A percentile compares a stretch with the other conserved stretches of the same genome.
Conservation (phyloP, 2,113 vertebrate genomes). For the Motacilla tschutschensis region DNA sequence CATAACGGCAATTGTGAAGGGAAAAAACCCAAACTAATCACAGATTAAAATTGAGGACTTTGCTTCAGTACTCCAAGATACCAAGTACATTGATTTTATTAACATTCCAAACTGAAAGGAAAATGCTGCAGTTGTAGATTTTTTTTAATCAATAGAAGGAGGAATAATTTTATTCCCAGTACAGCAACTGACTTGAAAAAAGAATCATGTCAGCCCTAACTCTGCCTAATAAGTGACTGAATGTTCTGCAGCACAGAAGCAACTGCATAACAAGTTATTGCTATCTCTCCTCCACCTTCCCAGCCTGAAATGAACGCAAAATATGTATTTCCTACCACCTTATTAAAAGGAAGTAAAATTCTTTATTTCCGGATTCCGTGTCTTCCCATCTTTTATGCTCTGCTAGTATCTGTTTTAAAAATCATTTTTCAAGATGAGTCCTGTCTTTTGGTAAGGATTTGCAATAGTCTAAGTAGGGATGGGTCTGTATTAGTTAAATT, state of each 20-base stretch:
- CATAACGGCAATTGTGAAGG: slow-evolving; percentile 19
- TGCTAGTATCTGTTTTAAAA: background rate
- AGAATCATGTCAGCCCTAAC: background rate
- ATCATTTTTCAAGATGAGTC: background rate
- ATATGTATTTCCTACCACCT: background rate
- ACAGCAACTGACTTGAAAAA: background rate
- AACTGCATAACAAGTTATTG: background rate
- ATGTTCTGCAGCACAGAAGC: background rate
- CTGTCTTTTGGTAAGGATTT: background rate
- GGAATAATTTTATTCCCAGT: background rate
- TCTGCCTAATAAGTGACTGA: background rate
- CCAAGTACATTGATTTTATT: background rate
- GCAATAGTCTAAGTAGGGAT: background rate
- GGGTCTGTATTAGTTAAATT: slow-evolving; percentile 6
- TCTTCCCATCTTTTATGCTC: background rate
- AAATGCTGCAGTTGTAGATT: background rate
- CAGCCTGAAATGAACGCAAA: background rate
- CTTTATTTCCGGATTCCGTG: background rate
- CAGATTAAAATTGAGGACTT: background rate
- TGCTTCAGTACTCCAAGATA: background rate
- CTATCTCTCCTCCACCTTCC: rapidly evolving
- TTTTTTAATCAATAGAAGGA: background rate
- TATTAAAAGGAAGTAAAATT: slow-evolving; percentile 24
- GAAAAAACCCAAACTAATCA: background rate
- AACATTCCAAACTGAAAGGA: background rate